phyloP scores from a whole-genome alignment of 2,888 invertebrate species.

The Dryobota labecula region DNA sequence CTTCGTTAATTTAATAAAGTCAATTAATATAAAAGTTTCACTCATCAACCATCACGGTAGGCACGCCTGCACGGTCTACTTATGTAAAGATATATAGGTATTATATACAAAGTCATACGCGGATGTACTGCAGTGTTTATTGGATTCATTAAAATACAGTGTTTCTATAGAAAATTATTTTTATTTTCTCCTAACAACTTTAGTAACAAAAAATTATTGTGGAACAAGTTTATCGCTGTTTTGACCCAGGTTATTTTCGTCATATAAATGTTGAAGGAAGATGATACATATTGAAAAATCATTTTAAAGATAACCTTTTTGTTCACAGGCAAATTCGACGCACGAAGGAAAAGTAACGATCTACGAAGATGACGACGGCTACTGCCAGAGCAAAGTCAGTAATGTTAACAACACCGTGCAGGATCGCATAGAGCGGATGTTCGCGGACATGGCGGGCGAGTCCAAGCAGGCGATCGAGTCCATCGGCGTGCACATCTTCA shows the following conservation, averaged over 20 bases:
- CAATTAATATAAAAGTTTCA: slow-evolving; percentile 27
- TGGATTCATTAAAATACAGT: neutral
- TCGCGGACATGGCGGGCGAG: slow-evolving; percentile 93
- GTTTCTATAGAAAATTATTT: neutral
- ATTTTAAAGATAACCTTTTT: slow-evolving; percentile 8
- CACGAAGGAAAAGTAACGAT: slow-evolving; percentile 79
- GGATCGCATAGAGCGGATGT: slow-evolving; percentile 96
- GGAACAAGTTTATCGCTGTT: neutral
- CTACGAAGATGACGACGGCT: slow-evolving; percentile 85
- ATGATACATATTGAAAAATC: neutral
- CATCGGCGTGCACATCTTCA: slow-evolving; percentile 91
- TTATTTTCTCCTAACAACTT: neutral
- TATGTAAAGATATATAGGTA: slow-evolving; percentile 31
- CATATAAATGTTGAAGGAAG: neutral
- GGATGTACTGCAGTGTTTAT: slow-evolving; percentile 34
- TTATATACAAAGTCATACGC: slow-evolving; percentile 35
- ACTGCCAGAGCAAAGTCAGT: slow-evolving; percentile 82
- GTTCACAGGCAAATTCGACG: slow-evolving; percentile 80
- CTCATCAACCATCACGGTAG: slow-evolving; percentile 20
- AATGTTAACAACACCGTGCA: slow-evolving; percentile 93
- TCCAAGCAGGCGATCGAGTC: slow-evolving; percentile 86
- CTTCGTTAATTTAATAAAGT: slow-evolving; percentile 19
- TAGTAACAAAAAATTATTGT: neutral
- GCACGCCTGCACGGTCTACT: slow-evolving; percentile 47
- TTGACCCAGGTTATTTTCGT: neutral